These are phyloP conservation scores for Stictonetta naevosa DNA, from an alignment of 2,113 vertebrate species.

Conservation along the genomic window DNA sequence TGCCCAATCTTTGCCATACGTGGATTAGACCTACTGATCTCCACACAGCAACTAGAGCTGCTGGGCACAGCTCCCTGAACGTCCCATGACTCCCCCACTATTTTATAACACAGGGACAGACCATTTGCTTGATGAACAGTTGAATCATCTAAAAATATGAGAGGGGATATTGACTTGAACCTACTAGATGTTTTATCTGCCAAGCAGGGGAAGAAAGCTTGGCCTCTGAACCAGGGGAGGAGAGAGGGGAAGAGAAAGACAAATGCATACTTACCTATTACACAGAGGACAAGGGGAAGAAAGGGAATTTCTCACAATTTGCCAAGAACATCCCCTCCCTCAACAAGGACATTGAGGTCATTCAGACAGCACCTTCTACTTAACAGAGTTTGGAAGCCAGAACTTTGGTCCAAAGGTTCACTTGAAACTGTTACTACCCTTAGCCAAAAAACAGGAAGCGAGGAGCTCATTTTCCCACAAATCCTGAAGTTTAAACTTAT, in stretches of 20 bases:
- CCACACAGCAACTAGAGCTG: constrained; percentile 5
- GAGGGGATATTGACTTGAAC: constrained; percentile 33
- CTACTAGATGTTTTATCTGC: not conserved
- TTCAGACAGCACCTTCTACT: not conserved
- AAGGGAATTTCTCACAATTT: not conserved
- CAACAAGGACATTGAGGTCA: not conserved
- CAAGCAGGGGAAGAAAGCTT: constrained; percentile 19
- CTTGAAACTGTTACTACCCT: not conserved
- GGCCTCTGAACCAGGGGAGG: not conserved
- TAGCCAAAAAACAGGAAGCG: not conserved
- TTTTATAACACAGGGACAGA: constrained; percentile 5
- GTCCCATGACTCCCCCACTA: not conserved
- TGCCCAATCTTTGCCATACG: not conserved
- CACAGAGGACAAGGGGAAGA: not conserved
- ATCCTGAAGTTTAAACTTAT: not conserved
- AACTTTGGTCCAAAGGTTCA: not conserved
- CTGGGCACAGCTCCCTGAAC: constrained; percentile 4
- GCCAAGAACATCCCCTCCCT: not conserved
- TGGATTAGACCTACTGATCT: constrained; percentile 4
- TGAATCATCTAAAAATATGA: constrained; percentile 22
- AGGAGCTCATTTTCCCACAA: not conserved
- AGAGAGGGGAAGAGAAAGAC: not conserved
- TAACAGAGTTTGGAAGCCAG: not conserved
- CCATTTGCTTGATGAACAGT: constrained; percentile 3
- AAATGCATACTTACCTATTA: not conserved